Conservation (phyloP, 2,888 invertebrate species). For the Malachius bipustulatus region DNA sequence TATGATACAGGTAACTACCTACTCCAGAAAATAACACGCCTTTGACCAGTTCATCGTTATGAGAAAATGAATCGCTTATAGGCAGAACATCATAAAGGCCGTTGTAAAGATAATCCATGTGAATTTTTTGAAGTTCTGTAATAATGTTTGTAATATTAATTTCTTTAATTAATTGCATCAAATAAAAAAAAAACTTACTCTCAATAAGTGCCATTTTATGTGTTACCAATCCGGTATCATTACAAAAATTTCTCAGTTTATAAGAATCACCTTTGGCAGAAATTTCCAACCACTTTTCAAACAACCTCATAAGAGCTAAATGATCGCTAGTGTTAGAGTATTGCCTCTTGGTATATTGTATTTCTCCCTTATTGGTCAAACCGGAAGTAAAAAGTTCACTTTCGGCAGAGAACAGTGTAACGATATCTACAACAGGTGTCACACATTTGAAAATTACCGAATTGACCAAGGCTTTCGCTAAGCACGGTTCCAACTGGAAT, state of each 20-base stretch:
- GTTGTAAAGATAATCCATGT: constrained; percentile 42
- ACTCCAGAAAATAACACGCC: constrained; percentile 48
- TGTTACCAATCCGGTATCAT: constrained; percentile 35
- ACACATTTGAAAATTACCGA: constrained; percentile 45
- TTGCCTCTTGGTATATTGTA: constrained; percentile 41
- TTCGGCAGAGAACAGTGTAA: constrained; percentile 39
- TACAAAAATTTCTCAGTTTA: constrained; percentile 37
- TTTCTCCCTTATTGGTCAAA: constrained; percentile 38
- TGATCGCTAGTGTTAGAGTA: constrained; percentile 51
- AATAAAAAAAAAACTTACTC: constrained; percentile 34
- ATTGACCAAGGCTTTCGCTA: constrained; percentile 49
- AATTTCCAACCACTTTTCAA: constrained; percentile 40
- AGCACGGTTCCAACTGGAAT: constrained; percentile 48
- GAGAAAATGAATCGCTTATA: constrained; percentile 38
- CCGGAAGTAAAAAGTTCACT: constrained; percentile 42
- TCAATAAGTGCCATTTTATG: constrained; percentile 42
- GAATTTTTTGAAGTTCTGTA: constrained; percentile 44
- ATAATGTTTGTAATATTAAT: constrained; percentile 15
- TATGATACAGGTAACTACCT: constrained; percentile 42
- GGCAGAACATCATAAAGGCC: constrained; percentile 33
- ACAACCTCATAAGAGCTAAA: constrained; percentile 44
- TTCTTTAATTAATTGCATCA: background rate
- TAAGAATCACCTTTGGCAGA: constrained; percentile 25
- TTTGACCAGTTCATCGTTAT: constrained; percentile 45
- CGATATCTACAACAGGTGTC: constrained; percentile 39